Evolutionary conservation across 1,140 invertebrate species (phyloP).

Genomic region (Trichomalopsis sarcophagae): DNA sequence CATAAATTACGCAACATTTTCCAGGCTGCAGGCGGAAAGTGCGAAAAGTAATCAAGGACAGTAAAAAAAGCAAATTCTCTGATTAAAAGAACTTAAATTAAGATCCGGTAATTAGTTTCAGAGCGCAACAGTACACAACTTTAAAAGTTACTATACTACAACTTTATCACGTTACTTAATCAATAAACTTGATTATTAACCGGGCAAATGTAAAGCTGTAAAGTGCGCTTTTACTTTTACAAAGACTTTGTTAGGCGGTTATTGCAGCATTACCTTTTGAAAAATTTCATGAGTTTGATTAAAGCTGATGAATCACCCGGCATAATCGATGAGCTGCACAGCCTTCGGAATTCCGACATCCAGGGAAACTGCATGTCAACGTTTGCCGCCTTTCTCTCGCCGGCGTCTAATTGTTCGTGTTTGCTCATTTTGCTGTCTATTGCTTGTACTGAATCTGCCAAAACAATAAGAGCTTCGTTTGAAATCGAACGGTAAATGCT

Average conservation of each 20-base stretch:
- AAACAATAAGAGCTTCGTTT: constrained; percentile 15
- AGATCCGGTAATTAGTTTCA: not conserved
- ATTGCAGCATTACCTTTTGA: constrained; percentile 52
- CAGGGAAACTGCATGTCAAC: constrained; percentile 49
- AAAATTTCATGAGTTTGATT: constrained; percentile 51
- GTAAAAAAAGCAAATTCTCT: not conserved
- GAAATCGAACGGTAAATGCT: not conserved
- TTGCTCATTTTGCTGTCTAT: constrained; percentile 19
- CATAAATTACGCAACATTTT: not conserved
- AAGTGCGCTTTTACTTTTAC: too few species aligned
- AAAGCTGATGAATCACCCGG: constrained; percentile 23
- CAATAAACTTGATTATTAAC: too few species aligned
- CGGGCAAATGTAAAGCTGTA: too few species aligned
- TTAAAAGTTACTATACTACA: not conserved
- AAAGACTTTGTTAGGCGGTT: too few species aligned
- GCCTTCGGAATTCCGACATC: constrained; percentile 49
- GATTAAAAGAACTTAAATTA: not conserved
- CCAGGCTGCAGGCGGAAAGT: not conserved
- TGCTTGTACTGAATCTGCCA: constrained; percentile 35
- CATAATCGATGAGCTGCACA: constrained; percentile 31
- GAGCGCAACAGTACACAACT: not conserved
- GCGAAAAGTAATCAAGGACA: not conserved
- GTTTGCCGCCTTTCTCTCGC: constrained; percentile 38
- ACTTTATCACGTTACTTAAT: too few species aligned
- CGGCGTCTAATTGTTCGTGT: not conserved